These are phyloP conservation scores for Brienomyrus longianalis DNA, from an alignment of 2,113 vertebrate genomes.

Conservation along the genomic window DNA sequence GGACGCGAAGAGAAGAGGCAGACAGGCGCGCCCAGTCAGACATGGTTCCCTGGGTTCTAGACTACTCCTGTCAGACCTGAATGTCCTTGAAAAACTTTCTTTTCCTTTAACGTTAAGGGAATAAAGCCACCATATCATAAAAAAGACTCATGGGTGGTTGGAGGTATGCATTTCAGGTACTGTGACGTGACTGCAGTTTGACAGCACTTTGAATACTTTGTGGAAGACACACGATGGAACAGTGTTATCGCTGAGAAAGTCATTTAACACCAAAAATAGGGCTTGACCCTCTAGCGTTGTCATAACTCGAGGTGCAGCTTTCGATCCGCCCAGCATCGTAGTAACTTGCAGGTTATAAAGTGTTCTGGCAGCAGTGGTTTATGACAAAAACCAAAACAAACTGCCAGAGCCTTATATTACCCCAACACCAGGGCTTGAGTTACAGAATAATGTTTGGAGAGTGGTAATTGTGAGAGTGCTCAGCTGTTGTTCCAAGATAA, in stretches of 20 bases:
- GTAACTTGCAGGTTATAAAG: neutral
- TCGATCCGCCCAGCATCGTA: neutral
- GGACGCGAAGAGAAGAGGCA: neutral
- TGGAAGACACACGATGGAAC: neutral
- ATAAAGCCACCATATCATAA: neutral
- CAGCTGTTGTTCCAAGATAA: conserved; percentile 8
- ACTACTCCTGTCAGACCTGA: conserved; percentile 1
- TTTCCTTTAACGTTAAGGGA: neutral
- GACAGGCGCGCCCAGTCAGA: neutral
- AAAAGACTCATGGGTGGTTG: neutral
- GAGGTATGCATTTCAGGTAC: neutral
- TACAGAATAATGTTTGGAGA: conserved; percentile 2
- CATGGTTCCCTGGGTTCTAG: neutral
- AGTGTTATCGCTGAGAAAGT: neutral
- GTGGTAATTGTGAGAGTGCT: neutral
- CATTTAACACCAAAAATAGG: neutral
- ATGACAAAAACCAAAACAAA: neutral
- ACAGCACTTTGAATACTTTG: neutral
- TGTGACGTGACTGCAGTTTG: neutral
- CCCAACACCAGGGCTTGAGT: neutral
- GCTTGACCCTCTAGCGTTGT: neutral
- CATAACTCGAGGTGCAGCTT: neutral
- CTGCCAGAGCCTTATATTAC: neutral
- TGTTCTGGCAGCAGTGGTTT: neutral
- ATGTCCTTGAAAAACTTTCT: neutral